Evolutionary conservation across 1,140 invertebrate species (phyloP).

Genomic region (Zaprionus vittiger): DNA sequence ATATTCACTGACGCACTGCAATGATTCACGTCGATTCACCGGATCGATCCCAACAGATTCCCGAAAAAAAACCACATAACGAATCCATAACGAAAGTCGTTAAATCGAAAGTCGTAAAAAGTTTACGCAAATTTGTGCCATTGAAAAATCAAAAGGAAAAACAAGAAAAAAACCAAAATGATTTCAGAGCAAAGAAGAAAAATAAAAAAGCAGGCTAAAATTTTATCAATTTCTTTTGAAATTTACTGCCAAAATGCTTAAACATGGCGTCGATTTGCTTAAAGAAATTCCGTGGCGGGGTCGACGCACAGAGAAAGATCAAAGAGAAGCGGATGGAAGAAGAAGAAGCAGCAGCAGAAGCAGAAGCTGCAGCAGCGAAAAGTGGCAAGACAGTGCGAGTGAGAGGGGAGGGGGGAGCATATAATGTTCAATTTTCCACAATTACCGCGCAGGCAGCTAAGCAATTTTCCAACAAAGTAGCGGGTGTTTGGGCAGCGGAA

Average conservation of each 20-base stretch:
- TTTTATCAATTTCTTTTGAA: constrained; percentile 83
- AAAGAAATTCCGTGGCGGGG: constrained; percentile 72
- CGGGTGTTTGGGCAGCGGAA: not conserved
- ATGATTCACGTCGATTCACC: constrained; percentile 22
- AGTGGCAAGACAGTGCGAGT: not conserved
- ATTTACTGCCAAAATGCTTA: constrained; percentile 83
- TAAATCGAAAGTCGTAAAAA: constrained; percentile 70
- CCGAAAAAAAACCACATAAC: constrained; percentile 35
- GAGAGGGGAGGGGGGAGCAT: not conserved
- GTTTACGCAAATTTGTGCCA: constrained; percentile 68
- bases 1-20: constrained; percentile 35
- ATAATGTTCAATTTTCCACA: constrained; percentile 81
- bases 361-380: not conserved
- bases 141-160: constrained; percentile 43
- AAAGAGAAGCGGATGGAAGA: constrained; percentile 52
- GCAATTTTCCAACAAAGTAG: constrained; percentile 55
- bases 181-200: constrained; percentile 8
- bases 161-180: constrained; percentile 34
- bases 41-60: constrained; percentile 7
- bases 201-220: constrained; percentile 19
- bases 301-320: constrained; percentile 66
- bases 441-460: constrained; percentile 56
- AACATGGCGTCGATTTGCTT: constrained; percentile 82
- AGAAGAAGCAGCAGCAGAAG: not conserved
- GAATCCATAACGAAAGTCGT: constrained; percentile 54